Conservation (phyloP, 2,113 vertebrate genomes). For the Progne subis region DNA sequence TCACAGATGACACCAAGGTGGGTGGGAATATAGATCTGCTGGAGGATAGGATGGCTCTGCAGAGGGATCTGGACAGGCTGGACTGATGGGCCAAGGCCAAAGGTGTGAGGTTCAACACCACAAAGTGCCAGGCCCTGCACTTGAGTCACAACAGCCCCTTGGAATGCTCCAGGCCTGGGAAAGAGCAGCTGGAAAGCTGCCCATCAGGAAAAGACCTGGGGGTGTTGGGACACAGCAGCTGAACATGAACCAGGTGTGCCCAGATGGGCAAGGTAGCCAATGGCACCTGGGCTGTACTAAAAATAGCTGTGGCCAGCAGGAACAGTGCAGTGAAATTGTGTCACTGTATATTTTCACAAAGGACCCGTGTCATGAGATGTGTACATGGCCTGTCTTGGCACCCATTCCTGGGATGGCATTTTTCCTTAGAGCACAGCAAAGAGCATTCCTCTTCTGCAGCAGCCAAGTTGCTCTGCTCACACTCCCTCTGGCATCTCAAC, state of each 20-base stretch:
- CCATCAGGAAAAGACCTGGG: background rate
- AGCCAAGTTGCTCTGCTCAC: background rate
- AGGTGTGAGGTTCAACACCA: background rate
- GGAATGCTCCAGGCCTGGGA: background rate
- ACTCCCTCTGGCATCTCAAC: background rate
- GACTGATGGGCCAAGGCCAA: background rate
- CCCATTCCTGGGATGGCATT: background rate
- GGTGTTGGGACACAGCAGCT: background rate
- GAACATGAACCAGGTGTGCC: background rate
- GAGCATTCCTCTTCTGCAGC: slow-evolving; percentile 2
- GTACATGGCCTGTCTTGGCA: background rate
- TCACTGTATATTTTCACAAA: background rate
- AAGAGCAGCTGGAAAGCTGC: background rate
- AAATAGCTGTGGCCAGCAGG: background rate
- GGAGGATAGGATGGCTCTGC: background rate
- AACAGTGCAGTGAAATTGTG: background rate
- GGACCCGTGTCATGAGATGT: background rate
- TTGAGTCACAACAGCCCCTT: background rate
- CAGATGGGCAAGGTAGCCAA: background rate
- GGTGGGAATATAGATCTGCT: background rate
- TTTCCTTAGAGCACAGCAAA: background rate
- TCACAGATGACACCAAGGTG: background rate
- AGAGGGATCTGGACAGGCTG: background rate
- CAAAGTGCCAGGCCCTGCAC: background rate
- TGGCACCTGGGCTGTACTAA: background rate